These are phyloP conservation scores for Cranoglanis bouderius DNA, from an alignment of 2,113 vertebrate genomes.

Conservation along the genomic window DNA sequence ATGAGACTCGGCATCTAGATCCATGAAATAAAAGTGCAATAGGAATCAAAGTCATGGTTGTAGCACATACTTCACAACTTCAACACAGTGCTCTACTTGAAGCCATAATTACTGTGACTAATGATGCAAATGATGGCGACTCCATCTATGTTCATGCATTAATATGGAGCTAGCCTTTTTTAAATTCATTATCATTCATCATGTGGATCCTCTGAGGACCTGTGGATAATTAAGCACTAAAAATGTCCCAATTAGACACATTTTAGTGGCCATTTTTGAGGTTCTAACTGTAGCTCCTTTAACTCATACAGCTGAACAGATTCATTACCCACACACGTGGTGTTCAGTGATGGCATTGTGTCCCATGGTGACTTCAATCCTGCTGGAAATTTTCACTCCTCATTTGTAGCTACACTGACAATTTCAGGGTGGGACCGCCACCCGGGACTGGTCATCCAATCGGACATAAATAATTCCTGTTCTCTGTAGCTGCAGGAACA, in stretches of 20 bases:
- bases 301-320: not conserved
- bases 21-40: constrained; percentile 25
- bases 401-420: constrained; percentile 35
- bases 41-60: constrained; percentile 28
- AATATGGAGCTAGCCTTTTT: not conserved
- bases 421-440: constrained; percentile 31
- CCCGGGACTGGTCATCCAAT: constrained; percentile 33
- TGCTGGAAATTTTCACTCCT: constrained; percentile 3
- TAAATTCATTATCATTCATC: not conserved
- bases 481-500: constrained; percentile 41
- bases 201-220: not conserved
- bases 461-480: constrained; percentile 51
- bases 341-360: not conserved
- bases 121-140: not conserved
- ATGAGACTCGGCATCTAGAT: not conserved
- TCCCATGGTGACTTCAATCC: constrained; percentile 22
- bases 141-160: not conserved
- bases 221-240: not conserved
- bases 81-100: constrained; percentile 10
- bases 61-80: constrained; percentile 14
- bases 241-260: constrained; percentile 13
- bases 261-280: not conserved
- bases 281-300: not conserved
- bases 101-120: constrained; percentile 16
- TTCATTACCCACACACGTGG: not conserved